Evolutionary conservation across 2,888 invertebrate species (phyloP).

Genomic region (Tineola bisselliella): DNA sequence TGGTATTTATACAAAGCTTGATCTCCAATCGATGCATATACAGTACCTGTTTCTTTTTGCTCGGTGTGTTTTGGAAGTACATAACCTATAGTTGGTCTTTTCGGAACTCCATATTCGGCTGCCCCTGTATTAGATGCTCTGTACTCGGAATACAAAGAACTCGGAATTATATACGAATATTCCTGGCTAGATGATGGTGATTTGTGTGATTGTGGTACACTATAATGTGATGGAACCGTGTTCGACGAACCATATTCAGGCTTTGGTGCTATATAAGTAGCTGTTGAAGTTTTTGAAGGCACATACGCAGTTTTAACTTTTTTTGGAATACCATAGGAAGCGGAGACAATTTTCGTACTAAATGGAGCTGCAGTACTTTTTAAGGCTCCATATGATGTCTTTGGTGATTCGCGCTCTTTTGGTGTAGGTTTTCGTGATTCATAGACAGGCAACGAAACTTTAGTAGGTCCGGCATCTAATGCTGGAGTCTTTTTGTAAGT

Average conservation of each 20-base stretch:
- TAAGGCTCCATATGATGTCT: background rate
- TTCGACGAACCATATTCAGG: background rate
- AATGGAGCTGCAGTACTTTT: background rate
- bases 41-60: constrained; percentile 32
- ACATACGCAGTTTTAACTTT: background rate
- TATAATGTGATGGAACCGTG: background rate
- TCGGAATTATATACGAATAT: background rate
- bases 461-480: constrained; percentile 18
- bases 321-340: background rate
- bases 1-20: constrained; percentile 14
- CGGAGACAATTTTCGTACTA: background rate
- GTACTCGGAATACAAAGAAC: background rate
- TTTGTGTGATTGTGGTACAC: background rate
- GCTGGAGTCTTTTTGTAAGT: constrained; percentile 16
- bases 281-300: background rate
- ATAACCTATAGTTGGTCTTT: constrained; percentile 27
- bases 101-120: constrained; percentile 18
- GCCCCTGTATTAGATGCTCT: background rate
- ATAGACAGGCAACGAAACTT: constrained; percentile 23
- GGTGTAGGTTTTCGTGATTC: constrained; percentile 15
- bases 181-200: background rate
- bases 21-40: constrained; percentile 27
- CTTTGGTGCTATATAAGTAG: background rate
- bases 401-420: constrained; percentile 1
- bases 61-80: constrained; percentile 27